These are phyloP conservation scores for Aphelenchoides bicaudatus DNA, from an alignment of 2,888 invertebrate species.

Conservation along the genomic window DNA sequence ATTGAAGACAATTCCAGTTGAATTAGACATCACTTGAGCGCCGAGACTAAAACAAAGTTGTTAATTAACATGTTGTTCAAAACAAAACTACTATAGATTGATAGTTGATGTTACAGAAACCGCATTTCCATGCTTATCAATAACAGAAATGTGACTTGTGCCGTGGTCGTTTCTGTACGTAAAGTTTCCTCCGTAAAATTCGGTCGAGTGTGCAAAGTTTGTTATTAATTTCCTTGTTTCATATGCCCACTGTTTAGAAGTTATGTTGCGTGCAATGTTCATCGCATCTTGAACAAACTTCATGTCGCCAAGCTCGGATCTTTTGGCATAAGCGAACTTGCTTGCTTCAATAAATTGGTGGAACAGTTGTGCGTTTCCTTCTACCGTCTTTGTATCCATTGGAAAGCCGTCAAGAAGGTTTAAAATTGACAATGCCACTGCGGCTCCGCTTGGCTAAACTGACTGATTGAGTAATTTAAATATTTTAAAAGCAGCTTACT, in stretches of 20 bases:
- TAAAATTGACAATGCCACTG: constrained; percentile 75
- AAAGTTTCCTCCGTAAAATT: constrained; percentile 53
- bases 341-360: constrained; percentile 83
- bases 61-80: constrained; percentile 11
- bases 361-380: constrained; percentile 66
- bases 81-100: constrained; percentile 79
- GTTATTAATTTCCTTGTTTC: constrained; percentile 45
- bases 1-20: constrained; percentile 84
- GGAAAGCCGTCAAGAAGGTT: constrained; percentile 69
- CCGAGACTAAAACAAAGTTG: constrained; percentile 72
- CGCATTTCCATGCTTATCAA: constrained; percentile 77
- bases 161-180: constrained; percentile 69
- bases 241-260: constrained; percentile 46
- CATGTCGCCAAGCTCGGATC: constrained; percentile 78
- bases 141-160: constrained; percentile 82
- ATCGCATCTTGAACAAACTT: constrained; percentile 65
- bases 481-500: too few species aligned
- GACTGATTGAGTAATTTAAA: too few species aligned
- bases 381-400: constrained; percentile 44
- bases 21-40: constrained; percentile 71
- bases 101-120: constrained; percentile 87
- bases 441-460: constrained; percentile 82
- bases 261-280: constrained; percentile 48
- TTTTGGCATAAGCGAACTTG: constrained; percentile 82
- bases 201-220: constrained; percentile 46